Percentiles rank a stretch among this genome's conserved stretches.
Evolutionary conservation across 2,888 invertebrate species (phyloP).

Genomic region (Seira ritae): DNA sequence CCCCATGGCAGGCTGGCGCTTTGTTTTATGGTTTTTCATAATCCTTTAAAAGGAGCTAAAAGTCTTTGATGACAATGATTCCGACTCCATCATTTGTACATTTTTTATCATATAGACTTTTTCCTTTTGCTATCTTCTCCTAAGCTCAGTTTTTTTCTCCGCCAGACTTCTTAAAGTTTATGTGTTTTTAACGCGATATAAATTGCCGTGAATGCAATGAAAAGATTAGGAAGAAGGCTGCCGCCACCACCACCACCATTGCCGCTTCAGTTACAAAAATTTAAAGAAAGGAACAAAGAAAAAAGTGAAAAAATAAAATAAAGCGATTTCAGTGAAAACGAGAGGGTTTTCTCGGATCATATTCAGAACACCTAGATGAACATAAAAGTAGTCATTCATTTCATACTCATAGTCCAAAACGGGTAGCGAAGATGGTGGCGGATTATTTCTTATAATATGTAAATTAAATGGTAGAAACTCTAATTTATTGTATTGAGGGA

Average conservation of each 20-base stretch:
- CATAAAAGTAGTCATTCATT: too few relatives aligned
- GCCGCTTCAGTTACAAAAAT: not conserved
- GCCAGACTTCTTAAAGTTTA: conserved; percentile 42
- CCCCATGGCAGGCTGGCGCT: not conserved
- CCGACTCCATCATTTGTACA: conserved; percentile 3
- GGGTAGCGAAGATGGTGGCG: not conserved
- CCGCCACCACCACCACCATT: conserved; percentile 3
- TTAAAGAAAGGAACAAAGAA: conserved; percentile 24
- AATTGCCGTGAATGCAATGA: conserved; percentile 54
- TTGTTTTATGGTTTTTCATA: not conserved
- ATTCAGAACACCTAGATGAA: not conserved
- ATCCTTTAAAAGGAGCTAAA: conserved; percentile 14
- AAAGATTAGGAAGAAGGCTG: conserved; percentile 45
- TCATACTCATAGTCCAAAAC: not conserved
- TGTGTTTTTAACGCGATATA: conserved; percentile 65
- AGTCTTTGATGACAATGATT: conserved; percentile 1
- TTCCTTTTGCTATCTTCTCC: not conserved
- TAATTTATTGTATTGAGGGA: not conserved
- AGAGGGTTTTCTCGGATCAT: not conserved
- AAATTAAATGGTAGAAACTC: conserved; percentile 28
- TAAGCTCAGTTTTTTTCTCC: not conserved
- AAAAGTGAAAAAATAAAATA: conserved; percentile 30
- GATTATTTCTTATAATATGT: conserved; percentile 43
- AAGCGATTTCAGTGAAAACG: conserved; percentile 21
- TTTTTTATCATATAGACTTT: not conserved